Evolutionary conservation across 2,113 vertebrate genomes (phyloP).

Genomic region (Miniopterus natalensis): DNA sequence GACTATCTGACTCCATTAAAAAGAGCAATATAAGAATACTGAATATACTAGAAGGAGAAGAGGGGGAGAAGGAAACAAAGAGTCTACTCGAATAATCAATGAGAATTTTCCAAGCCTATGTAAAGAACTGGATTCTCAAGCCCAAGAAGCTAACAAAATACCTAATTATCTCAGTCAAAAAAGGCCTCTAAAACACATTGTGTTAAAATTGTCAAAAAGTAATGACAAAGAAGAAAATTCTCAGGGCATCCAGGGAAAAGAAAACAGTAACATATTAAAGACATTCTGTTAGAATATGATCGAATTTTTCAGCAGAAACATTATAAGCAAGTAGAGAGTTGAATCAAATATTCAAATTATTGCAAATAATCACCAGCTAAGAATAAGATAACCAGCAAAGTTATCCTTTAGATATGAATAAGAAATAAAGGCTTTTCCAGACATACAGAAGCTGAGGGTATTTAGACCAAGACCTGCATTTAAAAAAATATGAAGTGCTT

Average conservation of each 20-base stretch:
- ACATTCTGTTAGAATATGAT: not conserved
- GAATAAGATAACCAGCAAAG: not conserved
- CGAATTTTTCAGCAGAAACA: not conserved
- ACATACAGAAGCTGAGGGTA: not conserved
- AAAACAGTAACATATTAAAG: not conserved
- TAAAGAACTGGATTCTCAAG: not conserved
- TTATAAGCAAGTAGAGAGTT: not conserved
- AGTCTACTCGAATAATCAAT: not conserved
- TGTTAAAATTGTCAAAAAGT: not conserved
- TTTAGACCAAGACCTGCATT: not conserved
- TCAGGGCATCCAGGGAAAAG: not conserved
- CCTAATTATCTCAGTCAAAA: not conserved
- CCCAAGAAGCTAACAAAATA: not conserved
- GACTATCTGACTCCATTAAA: not conserved
- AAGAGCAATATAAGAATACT: not conserved
- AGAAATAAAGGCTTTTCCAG: not conserved
- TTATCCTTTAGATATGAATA: not conserved
- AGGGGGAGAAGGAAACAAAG: not conserved
- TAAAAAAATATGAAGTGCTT: not conserved
- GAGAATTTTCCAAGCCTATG: not conserved
- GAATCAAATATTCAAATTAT: not conserved
- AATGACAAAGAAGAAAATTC: not conserved
- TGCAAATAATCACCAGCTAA: not conserved
- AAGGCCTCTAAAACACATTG: not conserved
- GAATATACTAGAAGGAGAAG: not conserved